Conservation (phyloP, 2,113 vertebrate species). For the Desmodus rotundus region DNA sequence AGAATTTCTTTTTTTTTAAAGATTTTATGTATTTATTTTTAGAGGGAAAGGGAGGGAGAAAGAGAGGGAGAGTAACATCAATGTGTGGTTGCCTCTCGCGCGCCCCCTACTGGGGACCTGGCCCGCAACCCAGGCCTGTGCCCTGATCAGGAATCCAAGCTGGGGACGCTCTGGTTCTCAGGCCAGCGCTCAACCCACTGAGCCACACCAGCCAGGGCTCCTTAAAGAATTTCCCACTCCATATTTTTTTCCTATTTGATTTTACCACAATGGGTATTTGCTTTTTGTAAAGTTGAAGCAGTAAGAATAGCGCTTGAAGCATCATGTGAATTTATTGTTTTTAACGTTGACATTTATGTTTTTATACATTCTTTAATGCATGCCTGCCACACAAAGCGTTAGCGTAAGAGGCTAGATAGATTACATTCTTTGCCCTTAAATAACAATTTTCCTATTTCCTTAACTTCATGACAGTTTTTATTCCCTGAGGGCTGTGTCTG, state of each 20-base stretch:
- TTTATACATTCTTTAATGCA: neutral
- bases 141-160: too few relatives aligned
- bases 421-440: neutral
- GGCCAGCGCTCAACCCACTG: too few relatives aligned
- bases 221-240: neutral
- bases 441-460: conserved; percentile 12
- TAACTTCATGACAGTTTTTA: conserved; percentile 23
- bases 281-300: neutral
- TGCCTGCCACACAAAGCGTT: neutral
- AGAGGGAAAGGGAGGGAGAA: too few relatives aligned
- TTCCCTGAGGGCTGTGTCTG: neutral
- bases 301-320: neutral
- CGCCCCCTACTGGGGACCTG: too few relatives aligned
- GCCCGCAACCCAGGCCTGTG: too few relatives aligned
- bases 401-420: neutral
- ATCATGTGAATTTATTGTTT: neutral
- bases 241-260: neutral
- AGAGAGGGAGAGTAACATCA: too few relatives aligned
- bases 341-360: neutral
- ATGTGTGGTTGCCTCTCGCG: too few relatives aligned
- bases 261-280: neutral
- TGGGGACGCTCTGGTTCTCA: too few relatives aligned
- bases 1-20: too few relatives aligned
- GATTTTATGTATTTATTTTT: too few relatives aligned
- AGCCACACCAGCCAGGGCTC: too few relatives aligned